Base-by-base conservation (phyloP, 2,113 vertebrate species). In the Australoheros scitulus region DNA sequence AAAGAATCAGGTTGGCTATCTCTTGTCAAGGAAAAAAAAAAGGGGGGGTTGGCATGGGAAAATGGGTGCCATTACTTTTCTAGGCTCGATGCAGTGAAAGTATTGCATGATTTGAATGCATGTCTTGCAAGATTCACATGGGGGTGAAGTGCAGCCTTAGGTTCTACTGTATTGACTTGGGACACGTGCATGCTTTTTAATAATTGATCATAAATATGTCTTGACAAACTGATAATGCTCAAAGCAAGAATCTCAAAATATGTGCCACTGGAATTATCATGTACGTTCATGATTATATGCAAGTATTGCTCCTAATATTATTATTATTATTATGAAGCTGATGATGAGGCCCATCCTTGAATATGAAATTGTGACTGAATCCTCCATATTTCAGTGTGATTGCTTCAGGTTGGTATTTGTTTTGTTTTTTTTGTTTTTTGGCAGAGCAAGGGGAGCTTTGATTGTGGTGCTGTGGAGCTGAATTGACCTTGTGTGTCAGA, bases 171-270 rank as follows among this genome's bases (percentile, higher is more conserved):
- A 87, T 94, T 95, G 95, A 94, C 95, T 80, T 91, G 29, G 60
- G 81, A 94, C 90, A 79, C 80, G 86, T 81, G 93, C 92, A 89
- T 85, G 90, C 84, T 94, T 92, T 79, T 87, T 94, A 94, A 96
- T 96, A 95, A 97, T 97, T 95, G 93, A 91, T 91, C 80, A 93
- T 90, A 95, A 96, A 93, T 92, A 82, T 34, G 57, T 84, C 95
- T 94, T 70, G 94, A 93, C 95, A 87, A 94, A 60, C 87, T 94
- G 86, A 72, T 26, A 22, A 38, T 22, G 57, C 84, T 87, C 77
- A 68, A 17, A 65, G 68, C 22, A 81, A 65, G 61, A 88, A 80
- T 85, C 83, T 63, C 93, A 86, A 87, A 78, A 74, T 82, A 93
- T 59, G 83, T 92, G 79, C 82, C 84, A 92, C 93, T 90, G 94